phyloP scores from a whole-genome alignment of 1,140 invertebrate genomes.

The Pogonognathellus flavescens region DNA sequence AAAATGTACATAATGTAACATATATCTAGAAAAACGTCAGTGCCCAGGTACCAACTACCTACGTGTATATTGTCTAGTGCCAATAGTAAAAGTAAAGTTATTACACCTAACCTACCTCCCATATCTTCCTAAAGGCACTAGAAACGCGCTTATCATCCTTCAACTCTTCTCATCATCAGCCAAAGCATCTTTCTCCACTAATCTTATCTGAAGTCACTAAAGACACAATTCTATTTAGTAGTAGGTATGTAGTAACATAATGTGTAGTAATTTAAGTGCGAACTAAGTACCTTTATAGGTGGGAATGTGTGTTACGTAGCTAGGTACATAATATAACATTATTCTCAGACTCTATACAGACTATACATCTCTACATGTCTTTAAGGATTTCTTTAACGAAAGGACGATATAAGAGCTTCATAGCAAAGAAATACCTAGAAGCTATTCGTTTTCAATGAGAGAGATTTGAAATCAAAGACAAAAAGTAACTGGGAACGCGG shows the following conservation, averaged over 20 bases:
- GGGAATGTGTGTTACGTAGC: too few relatives aligned
- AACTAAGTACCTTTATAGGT: too few relatives aligned
- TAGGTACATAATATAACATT: too few relatives aligned
- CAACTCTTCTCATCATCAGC: background rate
- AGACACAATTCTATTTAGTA: background rate
- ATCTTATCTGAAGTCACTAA: slow-evolving; percentile 3
- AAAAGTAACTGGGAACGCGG: slow-evolving; percentile 37
- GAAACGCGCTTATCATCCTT: slow-evolving; percentile 29
- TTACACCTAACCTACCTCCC: background rate
- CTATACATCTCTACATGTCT: background rate
- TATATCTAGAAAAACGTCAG: too few relatives aligned
- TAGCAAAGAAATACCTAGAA: background rate
- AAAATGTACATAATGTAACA: too few relatives aligned
- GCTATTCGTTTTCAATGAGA: slow-evolving; percentile 34
- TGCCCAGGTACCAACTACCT: too few relatives aligned
- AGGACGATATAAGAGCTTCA: background rate
- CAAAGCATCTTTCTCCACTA: slow-evolving; percentile 19
- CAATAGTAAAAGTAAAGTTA: background rate
- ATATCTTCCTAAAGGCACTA: background rate
- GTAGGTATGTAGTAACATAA: background rate
- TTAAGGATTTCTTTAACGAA: too few relatives aligned
- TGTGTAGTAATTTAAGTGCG: background rate
- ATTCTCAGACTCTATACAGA: too few relatives aligned
- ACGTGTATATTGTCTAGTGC: background rate
- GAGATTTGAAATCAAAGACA: slow-evolving; percentile 37